phyloP scores from a whole-genome alignment of 2,113 vertebrate genomes.

The Typhlomys cinereus region DNA sequence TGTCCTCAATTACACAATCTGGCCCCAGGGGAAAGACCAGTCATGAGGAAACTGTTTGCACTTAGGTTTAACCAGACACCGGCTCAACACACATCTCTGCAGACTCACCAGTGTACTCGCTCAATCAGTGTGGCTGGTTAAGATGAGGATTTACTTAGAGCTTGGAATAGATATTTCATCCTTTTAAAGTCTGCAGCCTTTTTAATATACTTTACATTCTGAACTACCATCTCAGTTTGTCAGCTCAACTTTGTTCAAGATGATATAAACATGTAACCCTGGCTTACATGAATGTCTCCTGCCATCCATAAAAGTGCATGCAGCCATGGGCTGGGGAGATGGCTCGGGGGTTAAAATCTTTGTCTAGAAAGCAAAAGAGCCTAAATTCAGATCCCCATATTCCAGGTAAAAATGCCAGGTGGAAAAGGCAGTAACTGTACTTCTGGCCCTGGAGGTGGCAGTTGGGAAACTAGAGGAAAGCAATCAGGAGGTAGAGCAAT shows the following conservation, averaged over 20 bases:
- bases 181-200: neutral
- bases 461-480: no score
- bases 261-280: neutral
- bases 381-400: no score
- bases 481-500: no score
- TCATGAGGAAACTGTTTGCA: slow-evolving; percentile 55
- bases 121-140: neutral
- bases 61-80: slow-evolving; percentile 56
- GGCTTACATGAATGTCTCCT: neutral
- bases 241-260: neutral
- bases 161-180: neutral
- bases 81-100: neutral
- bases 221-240: slow-evolving; percentile 35
- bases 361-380: no score
- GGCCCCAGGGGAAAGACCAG: slow-evolving; percentile 37
- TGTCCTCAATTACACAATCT: slow-evolving; percentile 60
- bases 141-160: neutral
- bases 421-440: no score
- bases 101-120: neutral
- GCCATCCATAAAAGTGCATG: no score
- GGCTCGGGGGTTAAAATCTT: no score
- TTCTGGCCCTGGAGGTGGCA: no score
- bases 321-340: no score
- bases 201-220: neutral
- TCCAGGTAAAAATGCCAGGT: no score